Conservation (phyloP, 2,113 vertebrate genomes). For the Taxidea taxus region DNA sequence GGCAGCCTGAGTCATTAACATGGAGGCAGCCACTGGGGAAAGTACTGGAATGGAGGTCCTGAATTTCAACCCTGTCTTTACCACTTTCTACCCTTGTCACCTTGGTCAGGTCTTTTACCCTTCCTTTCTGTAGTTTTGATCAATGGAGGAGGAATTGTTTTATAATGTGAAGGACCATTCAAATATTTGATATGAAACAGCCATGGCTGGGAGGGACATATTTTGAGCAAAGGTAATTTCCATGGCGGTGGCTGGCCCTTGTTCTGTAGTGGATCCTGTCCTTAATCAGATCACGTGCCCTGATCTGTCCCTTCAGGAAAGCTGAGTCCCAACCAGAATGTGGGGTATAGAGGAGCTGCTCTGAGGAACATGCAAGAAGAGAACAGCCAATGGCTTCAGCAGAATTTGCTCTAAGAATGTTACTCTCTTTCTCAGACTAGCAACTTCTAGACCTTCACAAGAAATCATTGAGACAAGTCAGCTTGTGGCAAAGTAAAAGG, state of each 20-base stretch:
- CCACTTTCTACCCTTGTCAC: not conserved
- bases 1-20: not conserved
- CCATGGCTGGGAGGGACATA: not conserved
- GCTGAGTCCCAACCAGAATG: not conserved
- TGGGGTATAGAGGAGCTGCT: not conserved
- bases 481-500: not conserved
- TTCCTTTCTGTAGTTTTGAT: not conserved
- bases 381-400: not conserved
- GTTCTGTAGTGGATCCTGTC: not conserved
- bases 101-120: not conserved
- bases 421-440: not conserved
- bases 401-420: not conserved
- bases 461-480: not conserved
- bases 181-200: not conserved
- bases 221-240: not conserved
- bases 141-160: not conserved
- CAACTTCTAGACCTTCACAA: not conserved
- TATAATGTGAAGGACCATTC: not conserved
- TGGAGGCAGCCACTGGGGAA: not conserved
- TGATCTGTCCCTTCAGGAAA: not conserved
- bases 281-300: rapidly evolving
- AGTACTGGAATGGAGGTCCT: not conserved
- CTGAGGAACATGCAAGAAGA: not conserved
- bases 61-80: not conserved
- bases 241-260: not conserved